A percentile compares a stretch with the other conserved stretches of the same genome.
Evolutionary conservation across 2,888 invertebrate species (phyloP).

Genomic region (Apodemia zela): DNA sequence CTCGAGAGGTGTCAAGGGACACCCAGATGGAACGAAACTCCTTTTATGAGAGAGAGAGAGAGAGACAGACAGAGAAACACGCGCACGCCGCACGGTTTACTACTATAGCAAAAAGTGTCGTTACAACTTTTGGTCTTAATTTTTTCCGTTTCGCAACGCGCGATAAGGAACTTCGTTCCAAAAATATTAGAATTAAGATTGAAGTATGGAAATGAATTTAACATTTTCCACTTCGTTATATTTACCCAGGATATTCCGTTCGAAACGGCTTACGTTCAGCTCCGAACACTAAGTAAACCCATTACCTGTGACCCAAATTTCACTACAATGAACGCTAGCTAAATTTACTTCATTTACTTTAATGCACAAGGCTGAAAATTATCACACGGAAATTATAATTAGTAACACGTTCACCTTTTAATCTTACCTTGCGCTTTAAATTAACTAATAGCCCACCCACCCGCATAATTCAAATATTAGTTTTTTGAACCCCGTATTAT

Average conservation of each 20-base stretch:
- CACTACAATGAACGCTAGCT: conserved; percentile 1
- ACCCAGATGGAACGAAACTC: too few relatives aligned
- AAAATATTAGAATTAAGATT: not conserved
- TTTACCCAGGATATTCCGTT: not conserved
- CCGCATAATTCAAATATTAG: too few relatives aligned
- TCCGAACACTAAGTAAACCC: conserved; percentile 5
- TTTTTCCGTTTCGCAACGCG: too few relatives aligned
- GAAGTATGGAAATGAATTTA: not conserved
- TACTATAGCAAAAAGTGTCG: too few relatives aligned
- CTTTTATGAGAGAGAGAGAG: too few relatives aligned
- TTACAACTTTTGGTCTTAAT: too few relatives aligned
- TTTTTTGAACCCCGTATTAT: too few relatives aligned
- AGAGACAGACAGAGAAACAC: too few relatives aligned
- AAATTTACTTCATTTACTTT: conserved; percentile 5
- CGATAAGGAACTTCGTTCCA: too few relatives aligned
- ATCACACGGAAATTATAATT: conserved; percentile 4
- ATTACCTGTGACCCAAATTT: conserved; percentile 18
- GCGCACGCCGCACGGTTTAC: too few relatives aligned
- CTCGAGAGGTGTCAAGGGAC: too few relatives aligned
- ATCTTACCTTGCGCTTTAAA: not conserved
- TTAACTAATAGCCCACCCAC: too few relatives aligned
- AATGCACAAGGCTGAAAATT: conserved; percentile 5
- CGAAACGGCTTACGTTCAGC: not conserved
- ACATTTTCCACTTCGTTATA: conserved; percentile 5
- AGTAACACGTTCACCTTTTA: not conserved